Conservation (phyloP, 2,888 invertebrate genomes). For the Drosophila anceps region DNA sequence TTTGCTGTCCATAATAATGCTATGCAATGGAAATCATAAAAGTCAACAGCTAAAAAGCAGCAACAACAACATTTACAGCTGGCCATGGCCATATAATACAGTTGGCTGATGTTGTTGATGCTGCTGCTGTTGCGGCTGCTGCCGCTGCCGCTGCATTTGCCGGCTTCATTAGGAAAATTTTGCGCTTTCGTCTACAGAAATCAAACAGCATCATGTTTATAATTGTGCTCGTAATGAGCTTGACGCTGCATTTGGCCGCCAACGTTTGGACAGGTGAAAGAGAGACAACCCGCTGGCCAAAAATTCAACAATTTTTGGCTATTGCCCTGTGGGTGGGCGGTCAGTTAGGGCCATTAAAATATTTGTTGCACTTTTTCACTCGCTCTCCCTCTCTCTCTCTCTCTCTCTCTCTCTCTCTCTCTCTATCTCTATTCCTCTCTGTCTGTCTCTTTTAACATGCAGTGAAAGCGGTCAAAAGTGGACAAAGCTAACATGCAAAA, state of each 20-base stretch:
- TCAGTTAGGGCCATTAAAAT: slow-evolving; percentile 34
- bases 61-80: slow-evolving; percentile 32
- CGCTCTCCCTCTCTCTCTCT: neutral
- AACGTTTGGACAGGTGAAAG: slow-evolving; percentile 60
- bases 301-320: slow-evolving; percentile 20
- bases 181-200: slow-evolving; percentile 66
- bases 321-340: slow-evolving; percentile 50
- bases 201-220: slow-evolving; percentile 42
- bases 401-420: neutral
- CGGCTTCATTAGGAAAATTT: slow-evolving; percentile 77
- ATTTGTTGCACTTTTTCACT: slow-evolving; percentile 52
- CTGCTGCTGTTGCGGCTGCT: neutral
- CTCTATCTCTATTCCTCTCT: neutral
- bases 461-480: slow-evolving; percentile 64
- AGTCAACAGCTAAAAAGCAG: slow-evolving; percentile 65
- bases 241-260: slow-evolving; percentile 62
- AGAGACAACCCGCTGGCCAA: slow-evolving; percentile 54
- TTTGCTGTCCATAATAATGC: slow-evolving; percentile 75
- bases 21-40: slow-evolving; percentile 80
- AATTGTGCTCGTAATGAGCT: slow-evolving; percentile 51
- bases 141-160: slow-evolving; percentile 36
- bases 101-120: slow-evolving; percentile 42
- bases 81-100: slow-evolving; percentile 60
- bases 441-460: slow-evolving; percentile 38
- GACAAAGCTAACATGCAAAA: slow-evolving; percentile 47